Evolutionary conservation across 1,140 invertebrate species (phyloP).

Genomic region (Drosophila equinoxialis): DNA sequence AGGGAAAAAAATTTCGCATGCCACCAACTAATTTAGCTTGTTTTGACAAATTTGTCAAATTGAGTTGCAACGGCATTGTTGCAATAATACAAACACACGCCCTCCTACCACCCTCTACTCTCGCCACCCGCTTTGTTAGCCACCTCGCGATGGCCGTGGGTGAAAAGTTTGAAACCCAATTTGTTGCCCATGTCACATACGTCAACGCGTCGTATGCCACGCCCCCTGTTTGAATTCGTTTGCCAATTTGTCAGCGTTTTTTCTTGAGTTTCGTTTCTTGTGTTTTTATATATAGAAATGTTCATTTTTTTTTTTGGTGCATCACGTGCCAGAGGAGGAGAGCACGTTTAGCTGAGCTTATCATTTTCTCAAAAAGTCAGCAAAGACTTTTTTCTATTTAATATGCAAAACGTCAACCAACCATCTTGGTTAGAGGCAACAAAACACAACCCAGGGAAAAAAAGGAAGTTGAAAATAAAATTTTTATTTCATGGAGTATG

Average conservation of each 20-base stretch:
- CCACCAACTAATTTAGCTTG: slow-evolving; percentile 65
- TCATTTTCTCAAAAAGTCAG: slow-evolving; percentile 77
- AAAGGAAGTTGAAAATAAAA: slow-evolving; percentile 80
- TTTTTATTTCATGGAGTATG: slow-evolving; percentile 77
- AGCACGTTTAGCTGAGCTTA: slow-evolving; percentile 80
- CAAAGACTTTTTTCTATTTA: slow-evolving; percentile 55
- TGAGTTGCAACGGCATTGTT: slow-evolving; percentile 44
- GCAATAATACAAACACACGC: neutral
- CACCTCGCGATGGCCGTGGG: neutral
- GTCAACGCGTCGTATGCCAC: slow-evolving; percentile 65
- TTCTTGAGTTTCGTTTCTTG: slow-evolving; percentile 29
- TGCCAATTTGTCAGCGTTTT: slow-evolving; percentile 74
- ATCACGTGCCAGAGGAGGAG: slow-evolving; percentile 69
- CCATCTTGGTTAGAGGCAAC: neutral
- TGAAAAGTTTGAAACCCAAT: slow-evolving; percentile 60
- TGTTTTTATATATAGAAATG: slow-evolving; percentile 15
- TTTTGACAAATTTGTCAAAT: slow-evolving; percentile 68
- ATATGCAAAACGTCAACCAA: slow-evolving; percentile 76
- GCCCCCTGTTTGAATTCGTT: slow-evolving; percentile 55
- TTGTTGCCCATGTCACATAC: slow-evolving; percentile 80
- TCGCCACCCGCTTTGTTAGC: slow-evolving; percentile 3
- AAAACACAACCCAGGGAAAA: slow-evolving; percentile 60
- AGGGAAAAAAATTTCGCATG: slow-evolving; percentile 54
- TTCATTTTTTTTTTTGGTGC: slow-evolving; percentile 51
- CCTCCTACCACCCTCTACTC: slow-evolving; percentile 8